Evolutionary conservation across 2,113 vertebrate species (phyloP), one percentile per base, ranked within the genome.

Genomic region (Sceloporus undulatus): DNA sequence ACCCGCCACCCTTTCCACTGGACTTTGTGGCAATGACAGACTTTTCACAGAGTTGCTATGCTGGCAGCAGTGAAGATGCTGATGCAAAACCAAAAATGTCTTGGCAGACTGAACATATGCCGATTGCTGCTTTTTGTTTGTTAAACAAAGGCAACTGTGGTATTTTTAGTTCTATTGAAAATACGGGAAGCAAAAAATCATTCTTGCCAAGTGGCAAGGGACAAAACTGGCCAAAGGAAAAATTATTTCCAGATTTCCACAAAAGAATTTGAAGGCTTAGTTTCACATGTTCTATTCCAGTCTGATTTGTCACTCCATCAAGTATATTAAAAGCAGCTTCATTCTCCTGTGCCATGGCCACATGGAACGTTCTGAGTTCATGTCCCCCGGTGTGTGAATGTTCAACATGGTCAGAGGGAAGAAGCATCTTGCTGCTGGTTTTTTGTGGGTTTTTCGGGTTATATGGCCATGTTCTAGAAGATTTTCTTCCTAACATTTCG

Each of bases 201-300:
- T 83, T 88, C 42, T 70, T 93, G 91, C 86, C 82, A 90, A 88
- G 77, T 91, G 86, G 66, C 89, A 91, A 56, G 89, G 88, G 89
- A 92, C 91, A 85, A 79, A 94, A 59, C 89, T 88, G 66, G 81
- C 90, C 70, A 62, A 65, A 48, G 48, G 82, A 34, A 13, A 91
- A 92, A 94, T 95, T 85, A 89, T 42, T 91, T 93, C 86, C 90
- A 93, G 90, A 86, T 93, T 92, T 95, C 52, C 29, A 92, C 83
- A 91, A 91, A 92, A 86, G 11, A 13, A 74, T 68, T 84, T 27
- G 87, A 87, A 94, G 34, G 59, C 62, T 77, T 29, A 40, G 18
- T 34, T 62, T 84, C 81, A 77, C 48, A 70, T 68, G 56, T 76
- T 87, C 56, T 77, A 38, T 48, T 88, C n/a, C 23, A 38, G 74